Evolutionary conservation across 2,113 vertebrate species (phyloP), one percentile per base, ranked within the genome.

Genomic region (Notarius lentiginosus): DNA sequence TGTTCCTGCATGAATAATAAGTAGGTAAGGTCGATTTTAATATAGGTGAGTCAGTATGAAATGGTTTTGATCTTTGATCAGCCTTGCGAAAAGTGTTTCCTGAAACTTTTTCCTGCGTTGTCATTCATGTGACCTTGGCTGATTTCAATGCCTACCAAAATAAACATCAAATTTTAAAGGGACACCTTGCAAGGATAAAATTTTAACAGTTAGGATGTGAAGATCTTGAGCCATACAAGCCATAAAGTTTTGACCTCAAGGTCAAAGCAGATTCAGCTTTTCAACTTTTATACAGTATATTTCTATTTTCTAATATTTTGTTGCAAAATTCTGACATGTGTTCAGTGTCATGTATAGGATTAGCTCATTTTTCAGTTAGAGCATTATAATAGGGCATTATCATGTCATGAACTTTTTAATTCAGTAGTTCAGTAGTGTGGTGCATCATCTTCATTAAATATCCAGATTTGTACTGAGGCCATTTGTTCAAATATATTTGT

Each of bases 61-160:
- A 17, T 27, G 24, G 2, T 55, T 55, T n/a, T 15, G 51, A 60
- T 80, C 27, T 55, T n/a, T 15, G 51, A 60, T 80, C 27, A 58
- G 75, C 34, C 70, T 73, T 1, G 15, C n/a, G 47, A 7, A 22
- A 51, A 11, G 10, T 30, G 1, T 70, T 70, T 41, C 68, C 11
- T 8, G 1, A 53, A 55, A 18, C 30, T 79, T 56, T 53, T 51
- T 30, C 7, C 51, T 27, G 76, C 76, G 30, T 34, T 61, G 34
- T 61, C 55, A 81, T 81, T 81, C 18, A 61, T 61, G 24, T 81
- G 79, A 61, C 56, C 77, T 60, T 61, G 79, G 20, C 79, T 81
- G 17, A 61, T 22, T 80, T 80, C 1, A 5, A 24, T 61, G 18
- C 18, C 56, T 24, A 61, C 9, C 10, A 14, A 60, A 60, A 80